Percentiles rank a stretch among this genome's conserved stretches.
Evolutionary conservation across 2,797 vertebrate genomes (phyloP).

Genomic region (Neopelma chrysocephalum): DNA sequence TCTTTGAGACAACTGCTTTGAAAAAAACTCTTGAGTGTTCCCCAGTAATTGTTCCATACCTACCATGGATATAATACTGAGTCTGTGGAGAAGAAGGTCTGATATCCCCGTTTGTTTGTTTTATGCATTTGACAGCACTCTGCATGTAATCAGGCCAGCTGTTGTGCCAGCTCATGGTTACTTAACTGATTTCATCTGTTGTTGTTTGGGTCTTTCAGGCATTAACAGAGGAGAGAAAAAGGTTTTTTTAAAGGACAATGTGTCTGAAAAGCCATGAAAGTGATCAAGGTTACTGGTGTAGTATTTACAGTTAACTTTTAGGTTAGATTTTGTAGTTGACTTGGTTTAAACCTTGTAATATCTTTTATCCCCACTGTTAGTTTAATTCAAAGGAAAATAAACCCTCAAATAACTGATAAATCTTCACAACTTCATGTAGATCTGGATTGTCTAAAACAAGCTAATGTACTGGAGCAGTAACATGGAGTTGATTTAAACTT

Average conservation of each 20-base stretch:
- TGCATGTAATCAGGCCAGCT: background rate
- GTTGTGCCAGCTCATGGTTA: background rate
- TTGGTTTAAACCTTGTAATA: background rate
- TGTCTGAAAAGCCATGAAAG: background rate
- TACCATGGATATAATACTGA: background rate
- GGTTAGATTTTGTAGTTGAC: background rate
- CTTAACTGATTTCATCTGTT: conserved; percentile 11
- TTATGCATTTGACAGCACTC: background rate
- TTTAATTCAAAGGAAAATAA: background rate
- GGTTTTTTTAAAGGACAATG: background rate
- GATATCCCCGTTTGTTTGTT: background rate
- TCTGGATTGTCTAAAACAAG: background rate
- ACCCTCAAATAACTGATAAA: background rate
- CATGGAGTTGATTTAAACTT: background rate
- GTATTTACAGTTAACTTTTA: background rate
- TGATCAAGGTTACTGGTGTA: background rate
- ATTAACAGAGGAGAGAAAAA: background rate
- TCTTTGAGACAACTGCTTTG: background rate
- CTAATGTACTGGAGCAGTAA: background rate
- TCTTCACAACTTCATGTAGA: background rate
- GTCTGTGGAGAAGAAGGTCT: background rate
- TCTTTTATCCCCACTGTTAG: background rate
- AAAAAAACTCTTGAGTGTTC: background rate
- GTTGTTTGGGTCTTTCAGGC: background rate
- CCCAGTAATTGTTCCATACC: background rate